These are phyloP conservation scores for Microctonus aethiopoides DNA, from an alignment of 2,888 invertebrate species.

Conservation along the genomic window DNA sequence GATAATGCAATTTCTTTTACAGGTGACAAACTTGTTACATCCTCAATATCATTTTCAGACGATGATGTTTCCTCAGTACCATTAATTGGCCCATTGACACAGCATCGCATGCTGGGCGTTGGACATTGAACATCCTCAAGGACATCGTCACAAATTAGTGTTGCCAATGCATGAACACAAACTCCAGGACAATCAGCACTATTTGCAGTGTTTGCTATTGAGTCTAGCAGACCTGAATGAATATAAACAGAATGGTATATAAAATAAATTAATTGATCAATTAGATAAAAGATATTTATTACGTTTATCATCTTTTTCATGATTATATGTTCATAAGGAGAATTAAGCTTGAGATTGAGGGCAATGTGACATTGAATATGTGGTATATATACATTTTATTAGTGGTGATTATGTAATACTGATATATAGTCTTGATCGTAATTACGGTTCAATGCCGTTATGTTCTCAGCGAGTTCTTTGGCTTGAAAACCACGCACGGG, in stretches of 20 bases:
- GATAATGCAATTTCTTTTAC: slow-evolving; percentile 59
- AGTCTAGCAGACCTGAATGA: slow-evolving; percentile 81
- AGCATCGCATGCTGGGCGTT: slow-evolving; percentile 84
- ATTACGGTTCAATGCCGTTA: slow-evolving; percentile 41
- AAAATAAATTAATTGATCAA: not conserved
- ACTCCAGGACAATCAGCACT: slow-evolving; percentile 89
- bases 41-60: slow-evolving; percentile 45
- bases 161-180: slow-evolving; percentile 87
- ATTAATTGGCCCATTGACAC: slow-evolving; percentile 80
- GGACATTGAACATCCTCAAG: slow-evolving; percentile 85
- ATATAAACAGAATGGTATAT: not conserved
- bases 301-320: not conserved
- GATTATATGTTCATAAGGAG: not conserved
- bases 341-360: not conserved
- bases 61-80: slow-evolving; percentile 57
- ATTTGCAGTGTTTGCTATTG: slow-evolving; percentile 86
- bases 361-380: slow-evolving; percentile 8
- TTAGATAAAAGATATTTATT: not conserved
- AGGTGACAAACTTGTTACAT: slow-evolving; percentile 48
- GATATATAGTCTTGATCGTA: slow-evolving; percentile 33
- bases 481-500: slow-evolving; percentile 15
- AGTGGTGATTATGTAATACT: slow-evolving; percentile 25
- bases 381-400: not conserved
- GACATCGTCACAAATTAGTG: slow-evolving; percentile 87
- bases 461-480: slow-evolving; percentile 34